phyloP scores from a whole-genome alignment of 2,888 invertebrate genomes.

The Tetranychus truncatus region DNA sequence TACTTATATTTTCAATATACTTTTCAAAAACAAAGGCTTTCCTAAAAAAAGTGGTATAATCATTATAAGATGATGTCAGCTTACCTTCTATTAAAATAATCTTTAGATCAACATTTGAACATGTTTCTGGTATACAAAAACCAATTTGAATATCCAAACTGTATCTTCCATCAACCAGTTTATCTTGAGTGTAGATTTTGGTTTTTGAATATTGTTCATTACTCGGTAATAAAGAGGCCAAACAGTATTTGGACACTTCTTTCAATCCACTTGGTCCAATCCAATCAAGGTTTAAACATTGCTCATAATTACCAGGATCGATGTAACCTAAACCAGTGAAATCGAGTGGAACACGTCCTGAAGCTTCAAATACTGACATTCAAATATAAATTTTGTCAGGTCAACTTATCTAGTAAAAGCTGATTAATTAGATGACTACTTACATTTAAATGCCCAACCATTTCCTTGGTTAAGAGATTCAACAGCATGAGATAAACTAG shows the following conservation, averaged over 20 bases:
- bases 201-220: background rate
- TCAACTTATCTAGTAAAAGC: too few relatives aligned
- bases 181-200: background rate
- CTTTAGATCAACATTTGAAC: background rate
- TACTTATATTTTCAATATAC: too few relatives aligned
- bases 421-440: background rate
- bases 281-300: background rate
- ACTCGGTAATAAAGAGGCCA: background rate
- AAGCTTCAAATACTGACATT: background rate
- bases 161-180: background rate
- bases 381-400: background rate
- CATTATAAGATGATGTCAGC: too few relatives aligned
- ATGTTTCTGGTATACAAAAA: background rate
- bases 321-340: background rate
- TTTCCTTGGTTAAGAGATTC: background rate
- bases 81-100: background rate
- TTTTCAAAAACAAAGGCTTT: too few relatives aligned
- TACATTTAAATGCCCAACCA: background rate
- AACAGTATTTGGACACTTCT: background rate
- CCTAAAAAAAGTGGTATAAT: too few relatives aligned
- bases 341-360: background rate
- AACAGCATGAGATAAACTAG: background rate
- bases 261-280: background rate
- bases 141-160: background rate
- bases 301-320: background rate